Percentiles rank a stretch among this genome's conserved stretches.
Evolutionary conservation across 1,140 invertebrate genomes (phyloP).

Genomic region (Camponotus pennsylvanicus): DNA sequence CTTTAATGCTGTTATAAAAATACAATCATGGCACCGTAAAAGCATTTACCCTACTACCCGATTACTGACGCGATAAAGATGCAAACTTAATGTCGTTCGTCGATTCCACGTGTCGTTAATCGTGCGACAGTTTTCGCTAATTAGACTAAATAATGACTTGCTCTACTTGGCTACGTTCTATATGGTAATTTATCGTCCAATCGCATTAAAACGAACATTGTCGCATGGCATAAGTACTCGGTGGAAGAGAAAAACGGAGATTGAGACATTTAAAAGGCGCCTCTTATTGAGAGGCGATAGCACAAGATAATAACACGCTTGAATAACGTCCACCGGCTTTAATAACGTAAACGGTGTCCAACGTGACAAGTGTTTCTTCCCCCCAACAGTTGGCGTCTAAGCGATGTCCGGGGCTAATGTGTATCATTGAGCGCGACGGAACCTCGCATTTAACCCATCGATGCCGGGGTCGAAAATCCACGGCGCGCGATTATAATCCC

Average conservation of each 20-base stretch:
- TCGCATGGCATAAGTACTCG: background rate
- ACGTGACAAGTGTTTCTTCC: constrained; percentile 54
- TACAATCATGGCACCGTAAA: background rate
- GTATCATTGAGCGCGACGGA: constrained; percentile 37
- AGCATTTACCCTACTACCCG: background rate
- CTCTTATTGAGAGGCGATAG: constrained; percentile 2
- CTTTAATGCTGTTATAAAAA: constrained; percentile 6
- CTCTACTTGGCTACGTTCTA: constrained; percentile 9
- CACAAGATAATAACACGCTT: constrained; percentile 1
- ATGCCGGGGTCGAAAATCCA: constrained; percentile 43
- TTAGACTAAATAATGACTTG: constrained; percentile 12
- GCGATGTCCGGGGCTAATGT: constrained; percentile 40
- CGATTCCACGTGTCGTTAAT: background rate
- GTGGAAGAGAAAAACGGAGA: background rate
- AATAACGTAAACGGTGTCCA: constrained; percentile 63
- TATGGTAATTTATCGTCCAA: background rate
- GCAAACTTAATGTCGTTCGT: background rate
- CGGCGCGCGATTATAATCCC: constrained; percentile 64
- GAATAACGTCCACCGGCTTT: constrained; percentile 13
- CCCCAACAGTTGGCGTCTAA: constrained; percentile 45
- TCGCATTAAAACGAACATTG: background rate
- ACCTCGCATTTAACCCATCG: constrained; percentile 7
- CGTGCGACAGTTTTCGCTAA: constrained; percentile 11
- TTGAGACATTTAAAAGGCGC: constrained; percentile 24
- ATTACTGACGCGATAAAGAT: constrained; percentile 24